Evolutionary conservation across 2,113 vertebrate species (phyloP).

Genomic region (Leucopternis melanops): DNA sequence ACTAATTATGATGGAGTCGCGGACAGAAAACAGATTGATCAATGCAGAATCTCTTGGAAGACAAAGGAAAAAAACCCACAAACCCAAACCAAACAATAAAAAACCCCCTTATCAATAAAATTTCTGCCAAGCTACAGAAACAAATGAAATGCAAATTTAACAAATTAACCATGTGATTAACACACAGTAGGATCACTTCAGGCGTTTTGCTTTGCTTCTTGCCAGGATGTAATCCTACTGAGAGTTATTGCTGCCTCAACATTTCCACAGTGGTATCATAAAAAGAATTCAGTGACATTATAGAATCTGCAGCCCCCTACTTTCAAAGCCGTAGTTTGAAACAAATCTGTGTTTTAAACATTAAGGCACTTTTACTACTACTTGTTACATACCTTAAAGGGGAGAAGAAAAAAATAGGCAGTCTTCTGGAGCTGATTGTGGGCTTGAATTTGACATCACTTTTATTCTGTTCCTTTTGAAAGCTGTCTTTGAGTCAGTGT

Average conservation of each 20-base stretch:
- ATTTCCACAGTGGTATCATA: constrained; percentile 2
- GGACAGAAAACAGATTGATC: constrained; percentile 44
- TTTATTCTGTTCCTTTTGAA: constrained; percentile 72
- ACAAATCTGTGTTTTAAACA: constrained; percentile 69
- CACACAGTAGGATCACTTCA: constrained; percentile 42
- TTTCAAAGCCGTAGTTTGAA: constrained; percentile 63
- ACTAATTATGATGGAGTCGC: constrained; percentile 34
- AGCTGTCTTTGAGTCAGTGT: constrained; percentile 61
- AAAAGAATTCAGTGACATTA: constrained; percentile 19
- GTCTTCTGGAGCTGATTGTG: constrained; percentile 59
- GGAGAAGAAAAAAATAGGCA: constrained; percentile 2
- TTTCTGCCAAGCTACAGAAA: constrained; percentile 36
- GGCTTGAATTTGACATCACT: constrained; percentile 68
- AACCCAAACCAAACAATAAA: neutral
- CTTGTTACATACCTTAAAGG: constrained; percentile 57
- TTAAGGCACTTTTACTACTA: constrained; percentile 58
- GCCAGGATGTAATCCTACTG: constrained; percentile 53
- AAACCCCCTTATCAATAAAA: constrained; percentile 56
- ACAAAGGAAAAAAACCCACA: neutral
- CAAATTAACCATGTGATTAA: constrained; percentile 67
- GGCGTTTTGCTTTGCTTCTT: constrained; percentile 49
- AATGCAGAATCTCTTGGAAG: constrained; percentile 23
- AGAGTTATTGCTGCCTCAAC: constrained; percentile 10
- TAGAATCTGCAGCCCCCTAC: neutral
- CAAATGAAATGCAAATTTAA: constrained; percentile 66